Base-by-base conservation (phyloP, 2,113 vertebrate genomes). In the Leucoraja erinaceus region DNA sequence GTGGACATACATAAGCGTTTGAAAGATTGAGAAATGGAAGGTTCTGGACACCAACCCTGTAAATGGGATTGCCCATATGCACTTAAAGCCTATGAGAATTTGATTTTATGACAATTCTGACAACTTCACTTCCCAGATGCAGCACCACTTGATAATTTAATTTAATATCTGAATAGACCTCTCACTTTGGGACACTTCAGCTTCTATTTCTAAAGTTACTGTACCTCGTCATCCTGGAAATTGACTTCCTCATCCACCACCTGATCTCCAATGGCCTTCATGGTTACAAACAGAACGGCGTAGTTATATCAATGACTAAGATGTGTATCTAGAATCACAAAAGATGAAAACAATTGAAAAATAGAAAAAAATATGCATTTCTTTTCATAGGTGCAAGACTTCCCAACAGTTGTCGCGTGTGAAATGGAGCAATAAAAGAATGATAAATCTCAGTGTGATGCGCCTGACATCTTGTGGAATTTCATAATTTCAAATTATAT, bases 141-240 rank as follows among this genome's bases (percentile, higher is more conserved):
- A 72, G 70, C 10, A 68, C 16, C 66, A 68, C 66, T 72, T 18
- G 5, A 72, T 3, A 66, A 66, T 14, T 66, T 66, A 2, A 18
- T 3, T 72, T 72, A 2, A 72, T 84, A 5, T 25, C n/a, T 10
- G 54, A 12, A 61, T 11, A 61, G 56, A 4, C 4, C 63, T 63
- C 25, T 61, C 59, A n/a, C 12, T 86, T 9, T 28, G 47, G 56
- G 56, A 59, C 56, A n/a, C 7, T 61, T 88, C 28, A 66, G 83
- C 63, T 88, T 63, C 59, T 61, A 63, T 59, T 33, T 0, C 56
- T 72, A 61, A 31, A 61, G 81, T 81, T 93, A 81, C 77, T 47
- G 31, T 95, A 99, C 98, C 96, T 99, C 98, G 54, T 99, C 98
- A 93, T 99, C 97, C 78, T 98, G 97, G 91, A 96, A 97, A 93